These are phyloP conservation scores for Chinchilla lanigera DNA, from an alignment of 2,113 vertebrate species.

Conservation along the genomic window DNA sequence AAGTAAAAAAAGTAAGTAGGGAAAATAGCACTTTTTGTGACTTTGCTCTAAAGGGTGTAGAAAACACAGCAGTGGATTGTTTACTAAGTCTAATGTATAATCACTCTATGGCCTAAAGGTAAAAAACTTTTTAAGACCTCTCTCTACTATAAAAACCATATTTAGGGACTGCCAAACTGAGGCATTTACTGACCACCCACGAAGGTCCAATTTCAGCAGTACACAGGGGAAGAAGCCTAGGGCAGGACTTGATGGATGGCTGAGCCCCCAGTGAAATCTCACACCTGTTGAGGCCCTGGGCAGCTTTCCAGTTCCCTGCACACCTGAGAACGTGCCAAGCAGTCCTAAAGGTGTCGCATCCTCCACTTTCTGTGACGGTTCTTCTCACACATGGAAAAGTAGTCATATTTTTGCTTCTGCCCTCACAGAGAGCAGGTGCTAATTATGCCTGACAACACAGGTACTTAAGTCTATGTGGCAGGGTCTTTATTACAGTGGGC, in stretches of 20 bases:
- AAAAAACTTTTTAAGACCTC: neutral
- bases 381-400: neutral
- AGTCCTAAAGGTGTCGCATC: neutral
- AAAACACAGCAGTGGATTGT: neutral
- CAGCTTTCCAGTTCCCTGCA: neutral
- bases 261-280: neutral
- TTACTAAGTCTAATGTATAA: neutral
- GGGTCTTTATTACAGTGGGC: neutral
- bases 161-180: neutral
- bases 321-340: neutral
- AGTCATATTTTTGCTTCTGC: conserved; percentile 11
- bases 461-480: neutral
- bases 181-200: neutral
- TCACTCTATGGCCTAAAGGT: neutral
- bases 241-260: neutral
- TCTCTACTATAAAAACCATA: neutral
- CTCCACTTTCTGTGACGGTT: neutral
- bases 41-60: neutral
- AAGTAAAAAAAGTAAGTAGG: neutral
- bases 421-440: neutral
- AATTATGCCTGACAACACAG: neutral
- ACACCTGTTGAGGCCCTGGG: neutral
- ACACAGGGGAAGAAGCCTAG: neutral
- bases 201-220: neutral
- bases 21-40: conserved; percentile 30